phyloP scores from a whole-genome alignment of 2,888 invertebrate species.

The Scaptomyza parva region DNA sequence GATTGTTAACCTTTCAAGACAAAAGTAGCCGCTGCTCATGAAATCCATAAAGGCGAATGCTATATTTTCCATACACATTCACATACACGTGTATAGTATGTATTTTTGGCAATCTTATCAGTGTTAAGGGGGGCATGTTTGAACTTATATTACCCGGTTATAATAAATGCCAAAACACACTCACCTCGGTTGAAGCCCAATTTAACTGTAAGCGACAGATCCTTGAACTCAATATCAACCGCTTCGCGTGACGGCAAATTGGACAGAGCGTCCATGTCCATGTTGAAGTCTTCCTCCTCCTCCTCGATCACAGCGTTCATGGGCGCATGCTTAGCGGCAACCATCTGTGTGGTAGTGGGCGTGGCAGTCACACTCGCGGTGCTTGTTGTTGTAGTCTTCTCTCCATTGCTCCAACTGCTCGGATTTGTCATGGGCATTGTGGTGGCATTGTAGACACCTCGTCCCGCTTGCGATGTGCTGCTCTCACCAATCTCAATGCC shows the following conservation, averaged over 20 bases:
- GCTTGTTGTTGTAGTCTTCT: slow-evolving; percentile 32
- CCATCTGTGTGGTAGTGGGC: slow-evolving; percentile 5
- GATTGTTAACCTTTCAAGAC: slow-evolving; percentile 34
- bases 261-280: slow-evolving; percentile 73
- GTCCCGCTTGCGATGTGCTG: slow-evolving; percentile 42
- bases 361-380: slow-evolving; percentile 11
- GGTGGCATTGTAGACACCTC: slow-evolving; percentile 76
- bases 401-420: slow-evolving; percentile 58
- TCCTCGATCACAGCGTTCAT: slow-evolving; percentile 58
- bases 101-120: slow-evolving; percentile 73
- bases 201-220: slow-evolving; percentile 90
- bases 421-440: slow-evolving; percentile 70
- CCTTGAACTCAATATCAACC: slow-evolving; percentile 90
- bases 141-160: slow-evolving; percentile 49
- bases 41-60: slow-evolving; percentile 44
- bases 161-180: slow-evolving; percentile 56
- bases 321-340: slow-evolving; percentile 27
- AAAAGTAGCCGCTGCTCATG: slow-evolving; percentile 56
- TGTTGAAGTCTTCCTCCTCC: slow-evolving; percentile 56
- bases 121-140: slow-evolving; percentile 19
- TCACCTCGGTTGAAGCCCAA: slow-evolving; percentile 91
- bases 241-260: slow-evolving; percentile 85
- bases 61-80: slow-evolving; percentile 19
- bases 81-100: slow-evolving; percentile 14
- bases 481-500: slow-evolving; percentile 73